Evolutionary conservation across 2,888 invertebrate genomes (phyloP), one percentile per base, ranked within the genome.

Genomic region (Drosophila robusta): DNA sequence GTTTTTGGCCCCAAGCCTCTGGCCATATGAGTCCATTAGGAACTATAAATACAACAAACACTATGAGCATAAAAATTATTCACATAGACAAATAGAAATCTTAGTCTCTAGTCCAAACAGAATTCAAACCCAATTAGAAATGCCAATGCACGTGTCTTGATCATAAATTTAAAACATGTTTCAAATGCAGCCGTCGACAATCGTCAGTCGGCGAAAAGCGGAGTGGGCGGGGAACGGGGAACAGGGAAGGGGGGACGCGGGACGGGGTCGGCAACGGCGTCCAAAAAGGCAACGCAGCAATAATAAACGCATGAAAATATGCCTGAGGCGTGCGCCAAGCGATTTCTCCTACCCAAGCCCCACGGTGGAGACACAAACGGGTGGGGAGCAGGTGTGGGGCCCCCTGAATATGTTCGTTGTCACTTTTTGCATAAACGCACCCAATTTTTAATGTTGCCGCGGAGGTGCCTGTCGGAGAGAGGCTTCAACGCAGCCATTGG

Each of bases 271-370:
- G 45, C 56, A 62, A 36, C 79, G 68, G 61, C 60, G 84, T 70
- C 84, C 84, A 60, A 60, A 51, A 65, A 51, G 29, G 34, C 46
- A 81, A 62, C 52, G 62, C 63, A 66, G 69, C 77, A 55, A 80
- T 89, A 82, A 82, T 87, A 89, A 89, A 87, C 87, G 87, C 89
- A 82, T 82, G 89, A 84, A 82, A 89, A 82, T 82, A 82, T 82
- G 87, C 82, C 70, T 44, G 70, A 77, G 87, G 89, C 82, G 89
- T 87, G 89, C 89, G 89, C 85, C 89, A 82, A 84, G 78, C 82
- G 89, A 82, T 82, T 89, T 82, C 82, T 84, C 82, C 86, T 66
- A 79, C 61, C 73, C 44, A 50, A 58, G 47, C 39, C 29, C 3
- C 9, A 9, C 29, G 9, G 7, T 1, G 2, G 9, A 29, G 29